A percentile compares a stretch with the other conserved stretches of the same genome.
phyloP scores from a whole-genome alignment of 2,113 vertebrate genomes.

The Thunnus maccoyii region DNA sequence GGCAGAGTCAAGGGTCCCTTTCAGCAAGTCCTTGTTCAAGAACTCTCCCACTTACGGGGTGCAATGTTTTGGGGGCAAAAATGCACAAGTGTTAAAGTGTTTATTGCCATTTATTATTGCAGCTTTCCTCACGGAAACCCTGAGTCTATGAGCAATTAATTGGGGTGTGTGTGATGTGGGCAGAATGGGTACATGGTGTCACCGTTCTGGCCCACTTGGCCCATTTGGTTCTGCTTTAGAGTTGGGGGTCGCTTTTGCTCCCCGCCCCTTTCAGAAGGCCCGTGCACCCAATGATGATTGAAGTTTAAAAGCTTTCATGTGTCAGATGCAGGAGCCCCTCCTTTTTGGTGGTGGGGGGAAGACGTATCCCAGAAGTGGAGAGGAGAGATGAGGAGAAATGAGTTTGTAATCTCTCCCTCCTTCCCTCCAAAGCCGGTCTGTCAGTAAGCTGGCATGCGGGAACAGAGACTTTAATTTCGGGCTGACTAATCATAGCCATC shows the following conservation, averaged over 20 bases:
- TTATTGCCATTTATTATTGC: conserved; percentile 57
- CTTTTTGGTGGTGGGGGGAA: conserved; percentile 6
- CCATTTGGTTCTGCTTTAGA: conserved; percentile 58
- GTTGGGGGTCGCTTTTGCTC: not conserved
- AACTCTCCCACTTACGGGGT: conserved; percentile 11
- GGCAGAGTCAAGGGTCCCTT: conserved; percentile 21
- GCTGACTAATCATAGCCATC: conserved; percentile 64
- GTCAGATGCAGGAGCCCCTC: conserved; percentile 20
- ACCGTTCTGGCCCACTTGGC: conserved; percentile 45
- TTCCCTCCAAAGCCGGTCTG: conserved; percentile 54
- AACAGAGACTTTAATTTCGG: conserved; percentile 65
- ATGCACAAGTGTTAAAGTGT: conserved; percentile 59
- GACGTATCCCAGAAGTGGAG: conserved; percentile 26
- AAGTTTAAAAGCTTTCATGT: conserved; percentile 66
- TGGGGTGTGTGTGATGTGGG: conserved; percentile 54
- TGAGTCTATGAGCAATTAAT: conserved; percentile 37
- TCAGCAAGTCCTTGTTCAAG: conserved; percentile 30
- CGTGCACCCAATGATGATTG: conserved; percentile 28
- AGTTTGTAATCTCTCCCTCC: conserved; percentile 64
- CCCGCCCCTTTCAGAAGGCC: not conserved
- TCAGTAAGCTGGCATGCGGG: conserved; percentile 61
- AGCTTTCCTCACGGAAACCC: conserved; percentile 58
- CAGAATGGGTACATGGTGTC: conserved; percentile 48
- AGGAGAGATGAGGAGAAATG: conserved; percentile 58
- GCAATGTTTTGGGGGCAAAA: conserved; percentile 44